These are phyloP conservation scores for Proctacanthus coquilletti DNA, from an alignment of 1,140 invertebrate species.

Conservation along the genomic window DNA sequence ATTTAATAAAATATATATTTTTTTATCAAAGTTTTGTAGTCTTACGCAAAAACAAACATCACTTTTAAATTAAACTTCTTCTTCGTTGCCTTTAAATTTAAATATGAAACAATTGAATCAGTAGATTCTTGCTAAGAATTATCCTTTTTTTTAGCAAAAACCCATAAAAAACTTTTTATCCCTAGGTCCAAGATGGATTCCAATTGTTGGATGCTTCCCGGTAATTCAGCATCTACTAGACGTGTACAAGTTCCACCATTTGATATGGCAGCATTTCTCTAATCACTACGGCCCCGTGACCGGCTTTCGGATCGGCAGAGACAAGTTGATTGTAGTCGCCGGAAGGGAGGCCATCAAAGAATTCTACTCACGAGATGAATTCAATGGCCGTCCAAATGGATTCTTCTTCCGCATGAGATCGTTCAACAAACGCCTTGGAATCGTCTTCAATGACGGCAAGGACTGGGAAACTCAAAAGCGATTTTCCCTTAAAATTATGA, in stretches of 20 bases:
- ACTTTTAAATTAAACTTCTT: too few relatives aligned
- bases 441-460: conserved; percentile 41
- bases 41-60: too few relatives aligned
- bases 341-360: neutral
- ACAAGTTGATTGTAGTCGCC: neutral
- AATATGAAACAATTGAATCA: too few relatives aligned
- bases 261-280: conserved; percentile 1
- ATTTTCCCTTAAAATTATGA: conserved; percentile 38
- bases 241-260: neutral
- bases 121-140: too few relatives aligned
- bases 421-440: conserved; percentile 43
- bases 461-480: conserved; percentile 38
- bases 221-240: neutral
- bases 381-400: conserved; percentile 52
- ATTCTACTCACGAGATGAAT: conserved; percentile 36
- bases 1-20: too few relatives aligned
- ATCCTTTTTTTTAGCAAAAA: too few relatives aligned
- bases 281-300: neutral
- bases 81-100: too few relatives aligned
- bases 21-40: too few relatives aligned
- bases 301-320: neutral
- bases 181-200: conserved; percentile 1
- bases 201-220: neutral
- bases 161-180: too few relatives aligned
- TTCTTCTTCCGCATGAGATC: conserved; percentile 47